A percentile compares a stretch with the other conserved stretches of the same genome.
Evolutionary conservation across 2,113 vertebrate genomes (phyloP).

Genomic region (Cephalopholis sonnerati): DNA sequence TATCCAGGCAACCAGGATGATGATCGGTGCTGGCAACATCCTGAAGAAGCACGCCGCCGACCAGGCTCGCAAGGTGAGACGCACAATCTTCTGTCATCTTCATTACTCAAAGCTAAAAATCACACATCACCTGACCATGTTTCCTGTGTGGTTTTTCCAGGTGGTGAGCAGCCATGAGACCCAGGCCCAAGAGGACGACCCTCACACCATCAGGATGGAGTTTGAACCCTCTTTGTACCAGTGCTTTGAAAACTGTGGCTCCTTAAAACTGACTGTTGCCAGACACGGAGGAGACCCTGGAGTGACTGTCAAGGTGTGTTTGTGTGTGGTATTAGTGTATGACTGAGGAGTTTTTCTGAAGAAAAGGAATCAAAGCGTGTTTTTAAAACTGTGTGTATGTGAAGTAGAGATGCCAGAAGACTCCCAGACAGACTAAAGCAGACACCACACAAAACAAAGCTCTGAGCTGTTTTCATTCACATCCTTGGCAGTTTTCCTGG

Average conservation of each 20-base stretch:
- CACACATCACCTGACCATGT: not conserved
- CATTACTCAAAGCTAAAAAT: not conserved
- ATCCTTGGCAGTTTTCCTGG: constrained; percentile 16
- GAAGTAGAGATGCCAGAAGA: not conserved
- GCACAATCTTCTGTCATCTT: not conserved
- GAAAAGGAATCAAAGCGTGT: not conserved
- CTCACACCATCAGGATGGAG: constrained; percentile 80
- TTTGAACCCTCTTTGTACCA: constrained; percentile 88
- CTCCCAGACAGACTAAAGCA: constrained; percentile 8
- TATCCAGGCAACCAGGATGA: constrained; percentile 83
- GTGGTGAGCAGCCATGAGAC: constrained; percentile 86
- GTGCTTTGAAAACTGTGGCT: constrained; percentile 91
- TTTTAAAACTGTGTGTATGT: not conserved
- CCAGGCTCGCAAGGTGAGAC: constrained; percentile 79
- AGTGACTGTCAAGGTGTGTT: constrained; percentile 81
- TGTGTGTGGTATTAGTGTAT: not conserved
- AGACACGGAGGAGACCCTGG: constrained; percentile 83
- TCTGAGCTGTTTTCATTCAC: constrained; percentile 31
- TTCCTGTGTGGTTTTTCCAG: constrained; percentile 25
- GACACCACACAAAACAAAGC: constrained; percentile 26
- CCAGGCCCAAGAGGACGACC: constrained; percentile 83
- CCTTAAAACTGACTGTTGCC: constrained; percentile 84
- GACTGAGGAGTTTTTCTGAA: not conserved
- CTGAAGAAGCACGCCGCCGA: constrained; percentile 81
- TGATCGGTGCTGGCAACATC: constrained; percentile 83